Evolutionary conservation across 2,888 invertebrate species (phyloP).

Genomic region (Aporophyla nigra): DNA sequence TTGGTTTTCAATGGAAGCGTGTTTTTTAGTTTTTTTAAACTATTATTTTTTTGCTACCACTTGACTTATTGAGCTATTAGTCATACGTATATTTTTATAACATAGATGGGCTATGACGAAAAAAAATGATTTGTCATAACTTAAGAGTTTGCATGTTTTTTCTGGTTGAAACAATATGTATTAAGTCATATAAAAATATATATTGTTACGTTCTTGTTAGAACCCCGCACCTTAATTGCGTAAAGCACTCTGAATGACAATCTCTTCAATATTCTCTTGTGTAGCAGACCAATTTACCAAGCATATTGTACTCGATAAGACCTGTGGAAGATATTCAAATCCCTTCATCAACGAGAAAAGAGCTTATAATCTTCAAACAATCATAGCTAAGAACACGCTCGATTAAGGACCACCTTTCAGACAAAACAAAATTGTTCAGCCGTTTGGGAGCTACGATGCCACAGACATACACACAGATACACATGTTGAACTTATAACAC

Average conservation of each 20-base stretch:
- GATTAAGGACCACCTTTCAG: no score
- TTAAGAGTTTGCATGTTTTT: neutral
- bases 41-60: neutral
- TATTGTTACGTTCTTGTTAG: neutral
- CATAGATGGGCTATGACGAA: neutral
- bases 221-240: neutral
- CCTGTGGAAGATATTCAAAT: no score
- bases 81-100: neutral
- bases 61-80: neutral
- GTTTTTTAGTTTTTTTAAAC: no score
- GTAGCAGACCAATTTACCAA: neutral
- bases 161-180: neutral
- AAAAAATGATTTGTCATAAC: conserved; percentile 7
- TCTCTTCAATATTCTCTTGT: conserved; percentile 1
- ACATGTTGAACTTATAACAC: no score
- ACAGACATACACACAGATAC: no score
- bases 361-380: no score
- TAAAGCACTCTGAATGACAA: conserved; percentile 6
- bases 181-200: neutral
- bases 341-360: no score
- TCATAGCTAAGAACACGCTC: no score
- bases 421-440: no score
- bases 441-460: no score
- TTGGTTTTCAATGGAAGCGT: no score
- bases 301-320: neutral